These are phyloP conservation scores for Falco rusticolus DNA, from an alignment of 2,797 vertebrate genomes.

Conservation along the genomic window DNA sequence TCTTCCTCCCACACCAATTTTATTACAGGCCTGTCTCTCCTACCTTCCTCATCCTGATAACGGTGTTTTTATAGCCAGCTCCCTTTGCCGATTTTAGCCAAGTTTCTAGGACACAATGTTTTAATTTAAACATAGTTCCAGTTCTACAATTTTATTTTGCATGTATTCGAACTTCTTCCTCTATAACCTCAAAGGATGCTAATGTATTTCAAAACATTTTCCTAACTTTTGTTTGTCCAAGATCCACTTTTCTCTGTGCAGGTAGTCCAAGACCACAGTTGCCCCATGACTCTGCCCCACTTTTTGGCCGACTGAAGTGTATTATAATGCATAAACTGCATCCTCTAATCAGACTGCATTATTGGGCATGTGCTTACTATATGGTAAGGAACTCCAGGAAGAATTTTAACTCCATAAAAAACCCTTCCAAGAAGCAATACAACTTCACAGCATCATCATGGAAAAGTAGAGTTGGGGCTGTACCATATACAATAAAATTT, in stretches of 20 bases:
- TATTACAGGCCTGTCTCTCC: not conserved
- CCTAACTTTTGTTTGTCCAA: not conserved
- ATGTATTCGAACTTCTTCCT: slow-evolving; percentile 12
- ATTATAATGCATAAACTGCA: not conserved
- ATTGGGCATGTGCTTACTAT: not conserved
- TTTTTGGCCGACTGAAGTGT: not conserved
- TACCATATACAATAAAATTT: not conserved
- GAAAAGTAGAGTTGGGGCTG: not conserved
- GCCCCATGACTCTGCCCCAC: not conserved
- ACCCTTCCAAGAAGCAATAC: not conserved
- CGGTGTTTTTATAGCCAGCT: slow-evolving; percentile 1
- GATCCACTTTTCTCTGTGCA: not conserved
- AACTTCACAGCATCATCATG: not conserved
- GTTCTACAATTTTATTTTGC: not conserved
- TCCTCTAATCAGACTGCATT: not conserved
- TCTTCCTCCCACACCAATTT: slow-evolving; percentile 45
- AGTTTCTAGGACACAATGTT: slow-evolving; percentile 22
- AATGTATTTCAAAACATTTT: slow-evolving; percentile 39
- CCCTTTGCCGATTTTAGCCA: slow-evolving; percentile 29
- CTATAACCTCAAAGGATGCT: not conserved
- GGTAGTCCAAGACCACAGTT: not conserved
- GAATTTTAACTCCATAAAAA: not conserved
- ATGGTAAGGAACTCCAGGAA: not conserved
- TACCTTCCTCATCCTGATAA: slow-evolving; percentile 12
- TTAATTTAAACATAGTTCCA: slow-evolving; percentile 26